These are phyloP conservation scores for Chaetodon auriga DNA, from an alignment of 2,113 vertebrate species.

Conservation along the genomic window DNA sequence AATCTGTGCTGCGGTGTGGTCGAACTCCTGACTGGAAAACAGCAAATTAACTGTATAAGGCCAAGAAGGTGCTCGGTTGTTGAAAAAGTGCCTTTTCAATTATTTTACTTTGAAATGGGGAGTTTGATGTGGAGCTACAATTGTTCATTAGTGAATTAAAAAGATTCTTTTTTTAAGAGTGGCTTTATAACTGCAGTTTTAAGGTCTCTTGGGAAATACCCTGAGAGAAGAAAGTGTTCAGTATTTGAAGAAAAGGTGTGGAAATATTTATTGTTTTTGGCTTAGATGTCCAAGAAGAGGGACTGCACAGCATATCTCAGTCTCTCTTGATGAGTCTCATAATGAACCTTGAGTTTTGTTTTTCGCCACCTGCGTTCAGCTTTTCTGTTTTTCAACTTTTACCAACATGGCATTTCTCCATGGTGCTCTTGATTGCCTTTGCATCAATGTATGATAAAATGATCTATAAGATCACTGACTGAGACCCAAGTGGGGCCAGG, in stretches of 20 bases:
- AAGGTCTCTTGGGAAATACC: too few species aligned
- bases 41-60: not conserved
- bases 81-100: not conserved
- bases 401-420: not conserved
- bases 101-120: not conserved
- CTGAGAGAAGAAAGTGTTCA: too few species aligned
- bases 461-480: not conserved
- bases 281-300: too few species aligned
- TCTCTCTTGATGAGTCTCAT: not conserved
- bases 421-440: not conserved
- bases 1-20: not conserved
- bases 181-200: too few species aligned
- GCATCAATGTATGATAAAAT: slow-evolving; percentile 4
- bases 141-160: slow-evolving; percentile 1
- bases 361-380: too few species aligned
- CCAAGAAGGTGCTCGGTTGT: not conserved
- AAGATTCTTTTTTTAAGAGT: not conserved
- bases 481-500: not conserved
- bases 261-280: too few species aligned
- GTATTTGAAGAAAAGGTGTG: too few species aligned
- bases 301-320: not conserved
- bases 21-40: not conserved
- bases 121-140: not conserved
- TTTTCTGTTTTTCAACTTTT: not conserved
- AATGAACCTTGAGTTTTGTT: too few species aligned